Evolutionary conservation across 2,113 vertebrate genomes (phyloP).

Genomic region (Oryzias woworae): DNA sequence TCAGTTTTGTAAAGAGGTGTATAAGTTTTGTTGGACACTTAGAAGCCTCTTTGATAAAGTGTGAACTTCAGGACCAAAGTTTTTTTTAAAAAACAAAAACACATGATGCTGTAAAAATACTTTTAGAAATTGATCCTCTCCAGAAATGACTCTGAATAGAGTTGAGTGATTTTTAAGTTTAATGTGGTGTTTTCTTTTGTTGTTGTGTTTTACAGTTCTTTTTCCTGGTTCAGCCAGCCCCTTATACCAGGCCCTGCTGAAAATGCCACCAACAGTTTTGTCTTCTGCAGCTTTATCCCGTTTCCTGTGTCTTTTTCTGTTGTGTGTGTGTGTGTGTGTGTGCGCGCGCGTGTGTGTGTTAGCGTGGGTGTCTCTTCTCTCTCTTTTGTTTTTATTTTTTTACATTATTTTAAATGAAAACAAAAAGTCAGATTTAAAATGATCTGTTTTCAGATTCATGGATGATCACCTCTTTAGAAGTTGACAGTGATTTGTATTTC

Average conservation of each 20-base stretch:
- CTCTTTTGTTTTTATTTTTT: constrained; percentile 28
- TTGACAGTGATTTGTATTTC: constrained; percentile 52
- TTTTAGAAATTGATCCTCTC: constrained; percentile 64
- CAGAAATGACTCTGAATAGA: constrained; percentile 86
- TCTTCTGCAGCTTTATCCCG: constrained; percentile 99
- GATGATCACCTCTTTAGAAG: constrained; percentile 66
- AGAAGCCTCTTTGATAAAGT: constrained; percentile 5
- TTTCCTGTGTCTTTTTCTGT: constrained; percentile 98
- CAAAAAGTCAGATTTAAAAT: constrained; percentile 71
- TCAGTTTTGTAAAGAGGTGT: constrained; percentile 8
- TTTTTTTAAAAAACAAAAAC: no score
- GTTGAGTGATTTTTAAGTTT: constrained; percentile 93
- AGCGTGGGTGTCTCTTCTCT: constrained; percentile 16
- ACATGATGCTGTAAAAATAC: constrained; percentile 56
- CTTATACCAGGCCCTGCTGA: constrained; percentile 99
- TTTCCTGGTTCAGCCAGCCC: constrained; percentile 99
- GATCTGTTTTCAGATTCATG: constrained; percentile 77
- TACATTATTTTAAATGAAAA: constrained; percentile 62
- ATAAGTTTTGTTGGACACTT: constrained; percentile 31
- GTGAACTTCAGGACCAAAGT: no score
- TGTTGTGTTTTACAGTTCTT: constrained; percentile 99
- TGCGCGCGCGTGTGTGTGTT: constrained; percentile 3
- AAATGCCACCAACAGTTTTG: constrained; percentile 99
- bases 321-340: constrained; percentile 47
- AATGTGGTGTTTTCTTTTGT: constrained; percentile 99